Evolutionary conservation across 2,113 vertebrate species (phyloP).

Genomic region (Barbus barbus): DNA sequence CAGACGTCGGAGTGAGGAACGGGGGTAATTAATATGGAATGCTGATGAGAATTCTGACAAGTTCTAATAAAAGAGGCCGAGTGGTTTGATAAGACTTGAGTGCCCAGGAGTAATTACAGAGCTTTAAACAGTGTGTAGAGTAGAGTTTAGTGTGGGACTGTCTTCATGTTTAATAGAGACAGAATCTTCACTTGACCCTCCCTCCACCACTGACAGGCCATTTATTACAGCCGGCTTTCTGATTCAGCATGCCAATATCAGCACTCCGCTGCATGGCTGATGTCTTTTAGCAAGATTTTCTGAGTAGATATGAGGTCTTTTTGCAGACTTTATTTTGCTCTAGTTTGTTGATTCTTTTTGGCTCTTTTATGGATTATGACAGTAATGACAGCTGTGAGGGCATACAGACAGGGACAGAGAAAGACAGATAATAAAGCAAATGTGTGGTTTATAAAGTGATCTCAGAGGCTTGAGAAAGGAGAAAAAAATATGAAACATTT

Average conservation of each 20-base stretch:
- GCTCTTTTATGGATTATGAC: neutral
- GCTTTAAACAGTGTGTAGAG: slow-evolving; percentile 25
- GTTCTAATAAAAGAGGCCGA: slow-evolving; percentile 39
- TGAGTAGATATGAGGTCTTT: neutral
- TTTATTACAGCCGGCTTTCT: slow-evolving; percentile 1
- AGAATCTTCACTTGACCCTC: slow-evolving; percentile 10
- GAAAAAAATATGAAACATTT: neutral
- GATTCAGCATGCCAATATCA: neutral
- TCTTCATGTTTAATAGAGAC: slow-evolving; percentile 33
- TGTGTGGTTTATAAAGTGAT: slow-evolving; percentile 9
- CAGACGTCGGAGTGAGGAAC: slow-evolving; percentile 15
- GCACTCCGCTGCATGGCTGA: neutral
- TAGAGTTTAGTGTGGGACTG: slow-evolving; percentile 17
- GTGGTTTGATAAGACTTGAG: slow-evolving; percentile 40
- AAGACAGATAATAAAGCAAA: slow-evolving; percentile 7
- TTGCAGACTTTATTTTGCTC: neutral
- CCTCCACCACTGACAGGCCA: slow-evolving; percentile 12
- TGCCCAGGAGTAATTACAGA: slow-evolving; percentile 33
- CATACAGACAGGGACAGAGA: neutral
- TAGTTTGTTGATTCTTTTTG: neutral
- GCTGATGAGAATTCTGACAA: slow-evolving; percentile 46
- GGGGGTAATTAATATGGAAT: slow-evolving; percentile 49
- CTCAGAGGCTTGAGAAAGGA: slow-evolving; percentile 9
- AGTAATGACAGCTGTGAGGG: neutral
- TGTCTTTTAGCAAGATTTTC: neutral